A percentile compares a stretch with the other conserved stretches of the same genome.
These are phyloP conservation scores for Lasioglossum pauxillum DNA, from an alignment of 2,888 invertebrate genomes.

Conservation along the genomic window DNA sequence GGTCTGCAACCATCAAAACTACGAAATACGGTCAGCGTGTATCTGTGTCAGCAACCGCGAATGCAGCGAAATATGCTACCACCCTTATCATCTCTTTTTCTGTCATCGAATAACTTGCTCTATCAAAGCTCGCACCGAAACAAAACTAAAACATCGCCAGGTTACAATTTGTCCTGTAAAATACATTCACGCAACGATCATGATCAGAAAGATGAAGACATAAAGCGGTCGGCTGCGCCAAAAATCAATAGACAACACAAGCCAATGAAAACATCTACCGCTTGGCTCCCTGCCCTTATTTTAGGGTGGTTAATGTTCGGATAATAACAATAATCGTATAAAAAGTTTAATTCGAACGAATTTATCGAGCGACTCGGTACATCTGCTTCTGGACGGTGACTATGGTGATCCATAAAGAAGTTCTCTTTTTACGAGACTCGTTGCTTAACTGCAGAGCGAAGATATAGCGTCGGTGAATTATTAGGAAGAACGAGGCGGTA, in stretches of 20 bases:
- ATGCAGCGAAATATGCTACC: background rate
- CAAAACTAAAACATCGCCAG: background rate
- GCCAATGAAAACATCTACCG: background rate
- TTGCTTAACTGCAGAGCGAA: background rate
- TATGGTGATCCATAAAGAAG: conserved; percentile 5
- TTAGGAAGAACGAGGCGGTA: background rate
- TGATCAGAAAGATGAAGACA: too few species aligned
- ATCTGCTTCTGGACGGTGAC: background rate
- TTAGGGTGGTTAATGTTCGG: background rate
- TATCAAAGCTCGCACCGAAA: background rate
- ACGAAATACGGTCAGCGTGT: background rate
- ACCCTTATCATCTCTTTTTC: background rate
- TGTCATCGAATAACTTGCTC: background rate
- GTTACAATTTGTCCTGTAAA: background rate
- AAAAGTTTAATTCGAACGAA: background rate
- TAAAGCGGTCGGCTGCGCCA: too few species aligned
- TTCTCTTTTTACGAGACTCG: background rate
- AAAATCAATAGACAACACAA: background rate
- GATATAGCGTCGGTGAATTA: background rate
- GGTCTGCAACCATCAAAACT: background rate
- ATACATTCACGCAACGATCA: background rate
- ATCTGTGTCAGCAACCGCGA: background rate
- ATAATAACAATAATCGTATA: background rate
- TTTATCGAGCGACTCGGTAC: conserved; percentile 29
- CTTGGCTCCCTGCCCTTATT: background rate